Evolutionary conservation across 92 coral and sea anemone genomes (phyloP).

Genomic region (Phenganax marumi): DNA sequence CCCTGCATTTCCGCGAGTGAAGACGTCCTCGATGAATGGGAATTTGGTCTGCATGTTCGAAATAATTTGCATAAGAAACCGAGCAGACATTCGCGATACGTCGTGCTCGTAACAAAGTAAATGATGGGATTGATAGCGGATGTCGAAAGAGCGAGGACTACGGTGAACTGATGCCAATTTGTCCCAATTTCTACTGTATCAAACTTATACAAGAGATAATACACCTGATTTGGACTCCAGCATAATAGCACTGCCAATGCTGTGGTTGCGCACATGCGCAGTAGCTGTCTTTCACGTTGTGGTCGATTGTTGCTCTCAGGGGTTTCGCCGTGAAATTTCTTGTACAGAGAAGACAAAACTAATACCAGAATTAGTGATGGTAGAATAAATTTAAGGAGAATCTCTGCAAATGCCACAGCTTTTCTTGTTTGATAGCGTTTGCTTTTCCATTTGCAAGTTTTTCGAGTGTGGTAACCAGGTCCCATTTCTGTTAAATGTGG

Average conservation of each 20-base stretch:
- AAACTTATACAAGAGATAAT: slow-evolving; percentile 75
- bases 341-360: slow-evolving; percentile 64
- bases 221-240: slow-evolving; percentile 80
- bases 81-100: slow-evolving; percentile 53
- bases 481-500: slow-evolving; percentile 71
- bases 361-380: slow-evolving; percentile 57
- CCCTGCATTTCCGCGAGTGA: background rate
- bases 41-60: background rate
- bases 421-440: slow-evolving; percentile 59
- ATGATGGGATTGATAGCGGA: slow-evolving; percentile 76
- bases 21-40: background rate
- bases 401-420: slow-evolving; percentile 62
- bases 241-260: slow-evolving; percentile 61
- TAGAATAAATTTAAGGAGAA: slow-evolving; percentile 62
- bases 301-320: slow-evolving; percentile 66
- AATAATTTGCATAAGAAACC: slow-evolving; percentile 27
- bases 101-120: slow-evolving; percentile 63
- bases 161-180: slow-evolving; percentile 63
- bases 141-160: slow-evolving; percentile 70
- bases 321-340: slow-evolving; percentile 55
- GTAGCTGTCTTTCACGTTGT: slow-evolving; percentile 64
- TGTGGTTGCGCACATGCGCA: slow-evolving; percentile 74
- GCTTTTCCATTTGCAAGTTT: slow-evolving; percentile 68
- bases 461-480: slow-evolving; percentile 34
- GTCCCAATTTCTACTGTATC: slow-evolving; percentile 65